Percentiles rank a stretch among this genome's conserved stretches.
phyloP scores from a whole-genome alignment of 2,113 vertebrate genomes.

The Astur gentilis region DNA sequence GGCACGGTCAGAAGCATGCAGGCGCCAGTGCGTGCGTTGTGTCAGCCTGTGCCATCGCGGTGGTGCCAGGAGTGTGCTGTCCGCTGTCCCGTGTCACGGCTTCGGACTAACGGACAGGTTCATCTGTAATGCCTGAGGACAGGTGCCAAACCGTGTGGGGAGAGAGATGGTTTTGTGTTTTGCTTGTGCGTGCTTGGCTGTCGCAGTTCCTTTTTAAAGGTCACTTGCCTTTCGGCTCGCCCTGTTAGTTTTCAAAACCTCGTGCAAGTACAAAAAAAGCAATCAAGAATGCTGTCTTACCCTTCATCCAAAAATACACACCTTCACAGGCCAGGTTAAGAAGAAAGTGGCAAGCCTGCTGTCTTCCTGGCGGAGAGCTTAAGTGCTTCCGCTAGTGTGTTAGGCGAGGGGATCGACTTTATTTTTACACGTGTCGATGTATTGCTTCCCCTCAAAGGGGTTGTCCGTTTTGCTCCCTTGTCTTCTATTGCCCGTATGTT shows the following conservation, averaged over 20 bases:
- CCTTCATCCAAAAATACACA: rapidly evolving
- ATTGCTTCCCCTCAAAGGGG: not conserved
- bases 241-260: not conserved
- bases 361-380: rapidly evolving
- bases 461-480: rapidly evolving
- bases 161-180: not conserved
- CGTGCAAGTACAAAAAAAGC: not conserved
- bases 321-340: not conserved
- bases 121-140: too few relatives aligned
- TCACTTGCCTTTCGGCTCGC: not conserved
- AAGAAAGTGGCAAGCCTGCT: not conserved
- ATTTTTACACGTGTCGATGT: not conserved
- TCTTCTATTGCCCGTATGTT: not conserved
- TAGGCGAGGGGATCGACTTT: not conserved
- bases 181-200: too few relatives aligned
- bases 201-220: not conserved
- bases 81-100: too few relatives aligned
- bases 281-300: not conserved
- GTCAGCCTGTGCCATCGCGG: rapidly evolving
- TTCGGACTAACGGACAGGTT: not conserved
- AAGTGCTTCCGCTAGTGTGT: not conserved
- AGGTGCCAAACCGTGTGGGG: rapidly evolving
- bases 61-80: not conserved
- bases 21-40: rapidly evolving
- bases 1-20: rapidly evolving